Percentiles rank a stretch among this genome's conserved stretches.
These are phyloP conservation scores for Eulimnadia texana DNA, from an alignment of 1,140 invertebrate species.

Conservation along the genomic window DNA sequence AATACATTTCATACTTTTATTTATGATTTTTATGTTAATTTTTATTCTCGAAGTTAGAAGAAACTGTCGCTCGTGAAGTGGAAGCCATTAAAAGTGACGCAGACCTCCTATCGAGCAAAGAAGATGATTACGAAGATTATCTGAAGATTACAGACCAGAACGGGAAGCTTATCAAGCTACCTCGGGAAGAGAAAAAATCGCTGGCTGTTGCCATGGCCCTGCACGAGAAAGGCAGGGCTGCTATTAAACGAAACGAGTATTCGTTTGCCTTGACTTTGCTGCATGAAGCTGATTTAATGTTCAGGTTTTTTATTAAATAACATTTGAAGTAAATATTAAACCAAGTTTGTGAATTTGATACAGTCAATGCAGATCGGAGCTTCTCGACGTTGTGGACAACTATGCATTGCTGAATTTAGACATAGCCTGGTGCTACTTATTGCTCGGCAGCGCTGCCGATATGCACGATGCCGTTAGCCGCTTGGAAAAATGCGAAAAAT, in stretches of 20 bases:
- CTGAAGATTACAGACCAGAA: constrained; percentile 58
- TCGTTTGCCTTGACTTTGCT: constrained; percentile 50
- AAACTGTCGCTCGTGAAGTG: constrained; percentile 24
- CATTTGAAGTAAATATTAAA: constrained; percentile 14
- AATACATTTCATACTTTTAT: constrained; percentile 14
- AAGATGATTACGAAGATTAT: constrained; percentile 22
- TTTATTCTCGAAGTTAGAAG: constrained; percentile 19
- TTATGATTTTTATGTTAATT: constrained; percentile 19
- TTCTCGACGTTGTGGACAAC: constrained; percentile 58
- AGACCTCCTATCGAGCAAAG: constrained; percentile 28
- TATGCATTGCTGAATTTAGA: constrained; percentile 64
- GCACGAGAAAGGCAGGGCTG: constrained; percentile 55
- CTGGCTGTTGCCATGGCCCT: constrained; percentile 55
- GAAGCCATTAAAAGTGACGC: constrained; percentile 29
- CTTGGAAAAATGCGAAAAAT: constrained; percentile 44
- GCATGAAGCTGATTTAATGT: constrained; percentile 57
- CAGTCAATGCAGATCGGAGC: constrained; percentile 47
- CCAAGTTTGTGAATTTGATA: constrained; percentile 13
- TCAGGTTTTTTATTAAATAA: constrained; percentile 34
- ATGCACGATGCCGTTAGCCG: constrained; percentile 53
- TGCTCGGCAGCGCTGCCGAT: constrained; percentile 48
- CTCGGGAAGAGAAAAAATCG: constrained; percentile 44
- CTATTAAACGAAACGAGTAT: constrained; percentile 46
- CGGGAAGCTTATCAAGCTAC: constrained; percentile 50
- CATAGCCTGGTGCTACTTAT: constrained; percentile 70